phyloP scores from a whole-genome alignment of 2,888 invertebrate genomes.

The Dryocosmus kuriphilus region DNA sequence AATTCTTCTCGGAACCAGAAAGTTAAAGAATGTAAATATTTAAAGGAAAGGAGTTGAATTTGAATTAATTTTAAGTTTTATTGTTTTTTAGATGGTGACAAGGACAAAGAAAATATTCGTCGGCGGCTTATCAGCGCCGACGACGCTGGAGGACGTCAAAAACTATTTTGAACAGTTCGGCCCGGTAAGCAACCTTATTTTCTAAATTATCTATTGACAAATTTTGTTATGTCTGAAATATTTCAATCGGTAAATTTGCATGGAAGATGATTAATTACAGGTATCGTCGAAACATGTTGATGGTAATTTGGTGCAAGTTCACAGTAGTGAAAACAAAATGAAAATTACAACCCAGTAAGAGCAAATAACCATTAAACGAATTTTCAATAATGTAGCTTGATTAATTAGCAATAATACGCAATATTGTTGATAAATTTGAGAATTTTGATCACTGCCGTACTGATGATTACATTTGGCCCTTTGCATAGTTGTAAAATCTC shows the following conservation, averaged over 20 bases:
- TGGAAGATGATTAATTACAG: not conserved
- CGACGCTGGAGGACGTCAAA: constrained; percentile 99
- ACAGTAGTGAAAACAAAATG: not conserved
- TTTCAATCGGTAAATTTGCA: not conserved
- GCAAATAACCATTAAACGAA: constrained; percentile 4
- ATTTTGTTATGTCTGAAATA: not conserved
- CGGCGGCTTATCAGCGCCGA: constrained; percentile 99
- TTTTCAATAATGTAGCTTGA: not conserved
- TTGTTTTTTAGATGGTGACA: constrained; percentile 95
- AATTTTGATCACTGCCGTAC: not conserved
- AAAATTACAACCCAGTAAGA: constrained; percentile 3
- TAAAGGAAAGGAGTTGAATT: not conserved
- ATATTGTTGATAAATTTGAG: not conserved
- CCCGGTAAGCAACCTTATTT: constrained; percentile 89
- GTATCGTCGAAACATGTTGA: not conserved
- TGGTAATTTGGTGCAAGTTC: not conserved
- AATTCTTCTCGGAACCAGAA: no score
- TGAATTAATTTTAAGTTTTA: not conserved
- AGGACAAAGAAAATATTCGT: constrained; percentile 99
- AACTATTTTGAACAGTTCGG: constrained; percentile 99
- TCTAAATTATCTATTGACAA: not conserved
- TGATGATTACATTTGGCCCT: not conserved
- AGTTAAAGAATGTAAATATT: no score
- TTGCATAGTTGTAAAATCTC: constrained; percentile 5
- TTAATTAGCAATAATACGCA: not conserved